These are phyloP conservation scores for Cryptus armator DNA, from an alignment of 2,888 invertebrate genomes.

Conservation along the genomic window DNA sequence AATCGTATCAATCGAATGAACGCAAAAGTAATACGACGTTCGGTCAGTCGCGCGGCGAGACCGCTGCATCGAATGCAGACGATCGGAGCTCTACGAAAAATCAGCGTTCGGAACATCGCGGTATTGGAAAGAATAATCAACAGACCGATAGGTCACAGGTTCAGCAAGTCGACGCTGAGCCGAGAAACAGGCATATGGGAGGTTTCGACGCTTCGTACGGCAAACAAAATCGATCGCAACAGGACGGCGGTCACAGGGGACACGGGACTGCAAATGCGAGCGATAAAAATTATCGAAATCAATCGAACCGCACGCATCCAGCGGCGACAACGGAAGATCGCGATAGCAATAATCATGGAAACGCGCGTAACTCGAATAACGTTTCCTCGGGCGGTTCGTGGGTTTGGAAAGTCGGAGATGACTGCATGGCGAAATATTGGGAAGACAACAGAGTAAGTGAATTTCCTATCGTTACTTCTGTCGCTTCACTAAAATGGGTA, in stretches of 20 bases:
- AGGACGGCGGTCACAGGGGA: conserved; percentile 73
- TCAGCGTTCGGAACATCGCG: conserved; percentile 73
- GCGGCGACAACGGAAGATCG: conserved; percentile 42
- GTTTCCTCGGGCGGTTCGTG: conserved; percentile 77
- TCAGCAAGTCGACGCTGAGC: conserved; percentile 52
- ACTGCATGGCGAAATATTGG: conserved; percentile 96
- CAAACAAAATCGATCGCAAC: conserved; percentile 76
- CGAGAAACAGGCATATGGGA: conserved; percentile 46
- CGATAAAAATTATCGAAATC: conserved; percentile 77
- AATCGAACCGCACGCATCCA: conserved; percentile 73
- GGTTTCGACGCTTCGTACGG: conserved; percentile 73
- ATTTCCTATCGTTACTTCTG: neutral
- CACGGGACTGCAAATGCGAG: conserved; percentile 62
- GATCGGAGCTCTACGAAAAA: conserved; percentile 65
- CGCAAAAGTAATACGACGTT: conserved; percentile 73
- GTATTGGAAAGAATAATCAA: conserved; percentile 58
- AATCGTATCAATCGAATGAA: conserved; percentile 74
- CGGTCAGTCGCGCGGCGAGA: conserved; percentile 71
- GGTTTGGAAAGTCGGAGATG: conserved; percentile 92
- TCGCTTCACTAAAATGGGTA: neutral
- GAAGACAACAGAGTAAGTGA: conserved; percentile 93
- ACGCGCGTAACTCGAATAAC: conserved; percentile 74
- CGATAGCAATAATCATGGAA: conserved; percentile 74
- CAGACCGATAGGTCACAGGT: conserved; percentile 47
- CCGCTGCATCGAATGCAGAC: conserved; percentile 47